These are phyloP conservation scores for Microctonus hyperodae DNA, from an alignment of 2,888 invertebrate genomes.

Conservation along the genomic window DNA sequence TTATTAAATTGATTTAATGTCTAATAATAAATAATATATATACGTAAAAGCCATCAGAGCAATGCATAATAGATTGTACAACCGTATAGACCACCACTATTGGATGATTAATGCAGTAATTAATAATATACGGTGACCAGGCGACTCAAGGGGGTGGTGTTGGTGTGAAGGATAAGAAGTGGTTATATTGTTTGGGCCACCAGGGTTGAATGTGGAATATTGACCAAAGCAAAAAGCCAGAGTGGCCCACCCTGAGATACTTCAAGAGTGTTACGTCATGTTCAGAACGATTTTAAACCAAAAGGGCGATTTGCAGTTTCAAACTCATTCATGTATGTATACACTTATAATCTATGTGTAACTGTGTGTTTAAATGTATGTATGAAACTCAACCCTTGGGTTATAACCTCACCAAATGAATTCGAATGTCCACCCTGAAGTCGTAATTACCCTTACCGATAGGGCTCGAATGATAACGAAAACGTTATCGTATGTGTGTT, in stretches of 20 bases:
- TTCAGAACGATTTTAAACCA: slow-evolving; percentile 60
- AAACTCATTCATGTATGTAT: not conserved
- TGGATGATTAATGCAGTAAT: slow-evolving; percentile 63
- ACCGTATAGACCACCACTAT: slow-evolving; percentile 39
- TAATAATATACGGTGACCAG: slow-evolving; percentile 62
- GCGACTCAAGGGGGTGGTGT: slow-evolving; percentile 28
- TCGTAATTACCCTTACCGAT: slow-evolving; percentile 51
- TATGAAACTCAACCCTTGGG: slow-evolving; percentile 13
- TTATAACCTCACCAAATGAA: slow-evolving; percentile 51
- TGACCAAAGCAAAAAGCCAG: slow-evolving; percentile 55
- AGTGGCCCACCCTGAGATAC: slow-evolving; percentile 46
- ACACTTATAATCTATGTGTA: not conserved
- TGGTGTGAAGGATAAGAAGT: slow-evolving; percentile 51
- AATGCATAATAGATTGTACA: slow-evolving; percentile 60
- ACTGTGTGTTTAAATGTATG: not conserved
- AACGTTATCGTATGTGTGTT: slow-evolving; percentile 33
- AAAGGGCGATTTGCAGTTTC: slow-evolving; percentile 34
- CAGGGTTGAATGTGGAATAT: slow-evolving; percentile 32
- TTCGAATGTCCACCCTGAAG: slow-evolving; percentile 57
- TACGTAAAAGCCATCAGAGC: slow-evolving; percentile 40
- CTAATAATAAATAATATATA: not conserved
- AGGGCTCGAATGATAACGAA: slow-evolving; percentile 37
- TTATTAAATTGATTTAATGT: too few relatives aligned
- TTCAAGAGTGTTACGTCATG: slow-evolving; percentile 62
- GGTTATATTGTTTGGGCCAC: slow-evolving; percentile 58